Evolutionary conservation across 2,888 invertebrate genomes (phyloP).

Genomic region (Neria commutata): DNA sequence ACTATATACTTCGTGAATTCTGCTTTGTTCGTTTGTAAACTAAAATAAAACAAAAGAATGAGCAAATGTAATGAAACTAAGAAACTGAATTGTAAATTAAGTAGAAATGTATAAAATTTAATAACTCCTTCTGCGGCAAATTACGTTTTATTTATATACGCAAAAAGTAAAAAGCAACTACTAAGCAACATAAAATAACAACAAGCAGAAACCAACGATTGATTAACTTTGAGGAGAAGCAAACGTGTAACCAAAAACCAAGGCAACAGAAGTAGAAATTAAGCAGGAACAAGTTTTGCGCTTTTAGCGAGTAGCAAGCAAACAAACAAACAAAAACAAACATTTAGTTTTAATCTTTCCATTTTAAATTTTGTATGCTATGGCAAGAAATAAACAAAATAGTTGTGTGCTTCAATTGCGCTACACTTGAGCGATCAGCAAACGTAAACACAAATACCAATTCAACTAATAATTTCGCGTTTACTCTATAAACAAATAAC

Average conservation of each 20-base stretch:
- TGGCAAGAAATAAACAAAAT: conserved; percentile 2
- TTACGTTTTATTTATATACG: conserved; percentile 14
- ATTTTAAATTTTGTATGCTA: conserved; percentile 3
- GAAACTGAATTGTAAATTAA: conserved; percentile 23
- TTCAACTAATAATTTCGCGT: no score
- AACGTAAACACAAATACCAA: no score
- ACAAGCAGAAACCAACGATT: neutral
- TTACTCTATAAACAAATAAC: no score
- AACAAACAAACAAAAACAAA: neutral
- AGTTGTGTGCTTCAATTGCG: no score
- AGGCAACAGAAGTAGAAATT: neutral
- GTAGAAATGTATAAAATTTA: conserved; percentile 21
- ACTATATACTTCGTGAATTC: no score
- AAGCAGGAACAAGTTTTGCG: neutral
- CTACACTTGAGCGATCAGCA: no score
- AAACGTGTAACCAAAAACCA: neutral
- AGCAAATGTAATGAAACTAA: neutral
- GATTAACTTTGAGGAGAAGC: neutral
- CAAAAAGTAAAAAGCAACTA: conserved; percentile 4
- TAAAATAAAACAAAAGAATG: conserved; percentile 6
- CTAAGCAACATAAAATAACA: no score
- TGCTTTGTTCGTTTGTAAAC: conserved; percentile 10
- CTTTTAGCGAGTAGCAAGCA: neutral
- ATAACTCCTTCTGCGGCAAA: conserved; percentile 15
- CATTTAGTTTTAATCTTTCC: conserved; percentile 5